These are phyloP conservation scores for Drosophila parvula DNA, from an alignment of 1,140 invertebrate species.

Conservation along the genomic window DNA sequence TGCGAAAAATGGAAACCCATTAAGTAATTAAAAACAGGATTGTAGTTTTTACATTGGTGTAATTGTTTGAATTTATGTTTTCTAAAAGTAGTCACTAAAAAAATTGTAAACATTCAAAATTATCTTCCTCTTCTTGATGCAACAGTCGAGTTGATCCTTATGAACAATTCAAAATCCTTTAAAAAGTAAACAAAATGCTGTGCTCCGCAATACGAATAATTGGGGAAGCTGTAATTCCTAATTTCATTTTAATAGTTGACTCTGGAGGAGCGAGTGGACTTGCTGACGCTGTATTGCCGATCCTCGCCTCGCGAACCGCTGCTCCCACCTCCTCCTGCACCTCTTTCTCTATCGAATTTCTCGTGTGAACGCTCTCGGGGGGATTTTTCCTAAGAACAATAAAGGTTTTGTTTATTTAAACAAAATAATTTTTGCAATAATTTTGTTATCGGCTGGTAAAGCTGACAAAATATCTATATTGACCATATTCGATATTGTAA, in stretches of 20 bases:
- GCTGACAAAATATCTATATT: no score
- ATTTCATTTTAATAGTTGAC: conserved; percentile 65
- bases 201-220: conserved; percentile 21
- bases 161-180: conserved; percentile 28
- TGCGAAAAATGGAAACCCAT: conserved; percentile 1
- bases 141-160: conserved; percentile 11
- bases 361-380: conserved; percentile 81
- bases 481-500: no score
- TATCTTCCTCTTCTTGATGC: conserved; percentile 25
- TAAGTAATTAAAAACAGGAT: neutral
- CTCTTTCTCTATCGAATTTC: conserved; percentile 74
- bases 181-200: conserved; percentile 64
- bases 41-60: conserved; percentile 32
- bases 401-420: neutral
- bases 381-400: conserved; percentile 66
- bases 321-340: conserved; percentile 20
- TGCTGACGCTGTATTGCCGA: conserved; percentile 70
- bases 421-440: no score
- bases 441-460: no score
- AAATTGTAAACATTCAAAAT: conserved; percentile 64
- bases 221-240: conserved; percentile 7
- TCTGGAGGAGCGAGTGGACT: conserved; percentile 74
- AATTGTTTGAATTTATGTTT: conserved; percentile 37
- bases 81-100: conserved; percentile 51
- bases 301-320: conserved; percentile 69